phyloP scores from a whole-genome alignment of 2,888 invertebrate genomes.

The Seira musarum region DNA sequence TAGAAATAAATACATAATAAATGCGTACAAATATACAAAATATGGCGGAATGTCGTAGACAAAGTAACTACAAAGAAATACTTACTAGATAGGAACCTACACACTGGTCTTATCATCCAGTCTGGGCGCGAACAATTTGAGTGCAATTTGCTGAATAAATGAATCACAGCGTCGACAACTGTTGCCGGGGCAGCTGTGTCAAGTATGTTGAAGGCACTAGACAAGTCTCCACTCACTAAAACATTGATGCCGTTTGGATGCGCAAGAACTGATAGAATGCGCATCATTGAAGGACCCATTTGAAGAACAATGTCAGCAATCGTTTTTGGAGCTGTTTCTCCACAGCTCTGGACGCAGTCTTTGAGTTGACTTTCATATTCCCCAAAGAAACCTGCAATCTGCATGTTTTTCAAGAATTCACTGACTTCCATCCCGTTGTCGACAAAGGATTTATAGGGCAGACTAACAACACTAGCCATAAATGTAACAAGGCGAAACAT shows the following conservation, averaged over 20 bases:
- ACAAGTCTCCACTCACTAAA: slow-evolving; percentile 66
- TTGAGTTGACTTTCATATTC: slow-evolving; percentile 59
- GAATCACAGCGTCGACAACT: slow-evolving; percentile 90
- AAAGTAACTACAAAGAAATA: slow-evolving; percentile 22
- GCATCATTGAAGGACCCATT: slow-evolving; percentile 86
- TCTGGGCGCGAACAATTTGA: slow-evolving; percentile 83
- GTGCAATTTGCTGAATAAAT: slow-evolving; percentile 84
- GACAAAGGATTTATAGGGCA: slow-evolving; percentile 61
- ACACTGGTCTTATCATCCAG: slow-evolving; percentile 84
- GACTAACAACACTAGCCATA: slow-evolving; percentile 61
- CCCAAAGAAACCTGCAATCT: slow-evolving; percentile 48
- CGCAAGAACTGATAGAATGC: slow-evolving; percentile 85
- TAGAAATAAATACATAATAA: too few species aligned
- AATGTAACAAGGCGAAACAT: slow-evolving; percentile 68
- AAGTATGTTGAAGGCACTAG: slow-evolving; percentile 66
- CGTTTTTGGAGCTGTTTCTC: slow-evolving; percentile 58
- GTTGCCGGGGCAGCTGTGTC: slow-evolving; percentile 76
- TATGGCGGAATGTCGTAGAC: neutral
- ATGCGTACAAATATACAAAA: too few species aligned
- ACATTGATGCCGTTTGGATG: slow-evolving; percentile 71
- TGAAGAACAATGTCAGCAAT: slow-evolving; percentile 75
- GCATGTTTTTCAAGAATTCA: slow-evolving; percentile 62
- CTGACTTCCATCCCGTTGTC: slow-evolving; percentile 54
- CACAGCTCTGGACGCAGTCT: slow-evolving; percentile 63
- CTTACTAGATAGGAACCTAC: slow-evolving; percentile 79